These are phyloP conservation scores for Protonemura montana DNA, from an alignment of 2,888 invertebrate species.

Conservation along the genomic window DNA sequence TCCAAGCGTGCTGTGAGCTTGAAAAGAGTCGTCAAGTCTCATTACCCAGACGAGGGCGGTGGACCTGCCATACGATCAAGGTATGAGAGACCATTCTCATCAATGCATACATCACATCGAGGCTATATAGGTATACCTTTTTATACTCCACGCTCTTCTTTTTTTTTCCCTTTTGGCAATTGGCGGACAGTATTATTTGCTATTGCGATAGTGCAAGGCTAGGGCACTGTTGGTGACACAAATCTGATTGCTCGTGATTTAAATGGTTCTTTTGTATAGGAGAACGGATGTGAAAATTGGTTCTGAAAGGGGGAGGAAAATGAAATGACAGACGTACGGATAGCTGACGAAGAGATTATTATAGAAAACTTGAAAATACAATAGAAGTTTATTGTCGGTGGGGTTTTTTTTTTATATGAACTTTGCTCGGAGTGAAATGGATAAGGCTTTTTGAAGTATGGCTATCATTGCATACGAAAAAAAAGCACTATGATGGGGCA, in stretches of 20 bases:
- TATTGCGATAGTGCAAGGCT: not conserved
- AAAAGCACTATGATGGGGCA: too few relatives aligned
- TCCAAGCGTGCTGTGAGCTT: not conserved
- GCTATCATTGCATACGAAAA: too few relatives aligned
- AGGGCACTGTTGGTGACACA: slow-evolving; percentile 43
- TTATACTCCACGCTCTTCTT: not conserved
- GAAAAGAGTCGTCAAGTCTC: slow-evolving; percentile 7
- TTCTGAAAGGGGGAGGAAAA: slow-evolving; percentile 18
- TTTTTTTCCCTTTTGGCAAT: not conserved
- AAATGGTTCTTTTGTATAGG: slow-evolving; percentile 46
- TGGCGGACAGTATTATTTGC: not conserved
- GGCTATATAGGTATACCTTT: not conserved
- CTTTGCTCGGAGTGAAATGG: not conserved
- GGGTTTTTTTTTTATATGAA: not conserved
- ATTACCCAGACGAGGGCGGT: not conserved
- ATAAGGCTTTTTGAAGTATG: not conserved
- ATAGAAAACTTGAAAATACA: slow-evolving; percentile 24
- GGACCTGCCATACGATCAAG: not conserved
- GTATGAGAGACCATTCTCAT: not conserved
- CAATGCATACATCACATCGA: not conserved
- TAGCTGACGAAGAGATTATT: slow-evolving; percentile 18
- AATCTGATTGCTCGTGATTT: slow-evolving; percentile 47
- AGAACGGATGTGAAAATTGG: slow-evolving; percentile 44
- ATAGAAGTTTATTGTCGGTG: not conserved
- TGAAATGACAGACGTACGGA: slow-evolving; percentile 20